Conservation (phyloP, 2,888 invertebrate species). For the Sialis fuliginosa region DNA sequence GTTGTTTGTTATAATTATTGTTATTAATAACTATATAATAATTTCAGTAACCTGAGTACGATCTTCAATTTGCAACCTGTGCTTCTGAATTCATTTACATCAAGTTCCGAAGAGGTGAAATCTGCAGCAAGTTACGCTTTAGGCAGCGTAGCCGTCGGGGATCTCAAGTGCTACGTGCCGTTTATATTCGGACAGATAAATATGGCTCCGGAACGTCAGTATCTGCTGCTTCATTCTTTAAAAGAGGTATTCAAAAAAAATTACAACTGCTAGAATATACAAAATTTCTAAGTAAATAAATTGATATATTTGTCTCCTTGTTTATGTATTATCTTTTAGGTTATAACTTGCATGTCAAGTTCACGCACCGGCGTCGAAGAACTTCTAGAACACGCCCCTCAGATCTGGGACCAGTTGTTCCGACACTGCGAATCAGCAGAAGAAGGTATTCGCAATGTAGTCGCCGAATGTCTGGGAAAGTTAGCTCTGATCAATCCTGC, state of each 20-base stretch:
- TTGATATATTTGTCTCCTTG: too few species aligned
- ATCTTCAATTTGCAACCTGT: conserved; percentile 58
- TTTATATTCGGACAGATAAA: conserved; percentile 89
- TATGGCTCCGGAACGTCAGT: conserved; percentile 85
- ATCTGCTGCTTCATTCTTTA: conserved; percentile 86
- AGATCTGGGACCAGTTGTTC: conserved; percentile 85
- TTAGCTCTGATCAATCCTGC: conserved; percentile 85
- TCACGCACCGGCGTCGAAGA: conserved; percentile 57
- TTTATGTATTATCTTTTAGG: conserved; percentile 27
- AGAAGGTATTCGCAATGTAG: conserved; percentile 96
- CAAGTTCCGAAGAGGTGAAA: conserved; percentile 90
- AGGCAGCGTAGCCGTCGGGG: conserved; percentile 91
- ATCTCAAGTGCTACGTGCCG: conserved; percentile 81
- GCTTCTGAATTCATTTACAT: conserved; percentile 73
- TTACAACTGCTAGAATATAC: not conserved
- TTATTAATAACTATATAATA: too few species aligned
- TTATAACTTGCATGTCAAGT: conserved; percentile 68
- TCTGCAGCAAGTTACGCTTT: conserved; percentile 94
- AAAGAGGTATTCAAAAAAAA: conserved; percentile 56
- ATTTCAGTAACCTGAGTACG: conserved; percentile 58
- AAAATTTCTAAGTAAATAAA: too few species aligned
- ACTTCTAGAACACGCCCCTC: conserved; percentile 62
- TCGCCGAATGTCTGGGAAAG: conserved; percentile 95
- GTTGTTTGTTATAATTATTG: too few species aligned
- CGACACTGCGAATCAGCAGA: conserved; percentile 92